Evolutionary conservation across 2,797 vertebrate species (phyloP).

Genomic region (Thunnus albacares): DNA sequence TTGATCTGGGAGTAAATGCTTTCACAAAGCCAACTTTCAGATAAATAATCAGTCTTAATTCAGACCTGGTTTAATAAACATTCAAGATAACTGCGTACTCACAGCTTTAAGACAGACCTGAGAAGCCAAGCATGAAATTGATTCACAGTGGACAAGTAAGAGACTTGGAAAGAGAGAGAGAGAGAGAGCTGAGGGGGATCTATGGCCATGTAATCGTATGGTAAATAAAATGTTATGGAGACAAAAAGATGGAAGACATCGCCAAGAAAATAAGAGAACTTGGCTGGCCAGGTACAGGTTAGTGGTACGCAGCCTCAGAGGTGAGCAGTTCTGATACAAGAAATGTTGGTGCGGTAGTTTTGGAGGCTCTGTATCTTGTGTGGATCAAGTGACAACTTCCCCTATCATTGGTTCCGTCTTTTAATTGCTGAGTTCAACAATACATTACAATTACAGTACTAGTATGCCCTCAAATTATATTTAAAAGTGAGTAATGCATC

Average conservation of each 20-base stretch:
- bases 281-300: too few species aligned
- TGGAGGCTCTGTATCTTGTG: not conserved
- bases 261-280: not conserved
- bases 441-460: not conserved
- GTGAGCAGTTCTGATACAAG: not conserved
- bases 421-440: not conserved
- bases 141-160: constrained; percentile 20
- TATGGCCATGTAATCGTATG: not conserved
- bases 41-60: constrained; percentile 18
- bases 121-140: constrained; percentile 42
- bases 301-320: not conserved
- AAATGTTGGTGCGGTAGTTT: not conserved
- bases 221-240: not conserved
- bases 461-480: not conserved
- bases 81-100: constrained; percentile 1
- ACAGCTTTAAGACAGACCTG: constrained; percentile 30
- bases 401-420: not conserved
- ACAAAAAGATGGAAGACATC: not conserved
- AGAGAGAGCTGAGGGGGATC: too few species aligned
- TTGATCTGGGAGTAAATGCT: not conserved
- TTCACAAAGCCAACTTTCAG: constrained; percentile 19
- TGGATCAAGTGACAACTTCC: not conserved
- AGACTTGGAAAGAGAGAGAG: not conserved
- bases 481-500: not conserved
- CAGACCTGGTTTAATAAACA: constrained; percentile 15